Percentiles rank a stretch among this genome's conserved stretches.
Conservation (phyloP, 2,113 vertebrate species). For the Pachycephala philippinensis region DNA sequence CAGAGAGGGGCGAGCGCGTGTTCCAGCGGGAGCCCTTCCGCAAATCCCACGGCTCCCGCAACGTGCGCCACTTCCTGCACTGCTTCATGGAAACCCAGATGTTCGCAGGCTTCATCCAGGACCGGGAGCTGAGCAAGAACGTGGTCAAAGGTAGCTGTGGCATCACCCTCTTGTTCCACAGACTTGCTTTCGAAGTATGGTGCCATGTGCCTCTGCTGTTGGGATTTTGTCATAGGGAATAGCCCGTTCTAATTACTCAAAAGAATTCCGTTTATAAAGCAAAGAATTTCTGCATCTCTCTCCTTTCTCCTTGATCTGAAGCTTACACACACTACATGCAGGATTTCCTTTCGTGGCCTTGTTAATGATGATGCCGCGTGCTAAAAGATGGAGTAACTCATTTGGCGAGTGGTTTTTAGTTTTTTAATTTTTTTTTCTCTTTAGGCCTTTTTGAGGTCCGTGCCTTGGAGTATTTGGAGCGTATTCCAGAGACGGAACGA, state of each 20-base stretch:
- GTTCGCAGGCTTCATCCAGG: conserved; percentile 97
- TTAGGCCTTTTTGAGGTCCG: conserved; percentile 92
- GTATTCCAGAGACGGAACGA: conserved; percentile 81
- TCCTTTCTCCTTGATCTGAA: not conserved
- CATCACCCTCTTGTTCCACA: not conserved
- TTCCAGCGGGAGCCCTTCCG: conserved; percentile 90
- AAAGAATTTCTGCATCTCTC: not conserved
- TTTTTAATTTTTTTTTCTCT: not conserved
- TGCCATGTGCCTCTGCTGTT: not conserved
- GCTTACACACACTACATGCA: rapidly evolving
- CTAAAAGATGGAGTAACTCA: not conserved
- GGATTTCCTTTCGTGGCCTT: not conserved
- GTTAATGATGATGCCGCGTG: not conserved
- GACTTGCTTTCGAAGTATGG: not conserved
- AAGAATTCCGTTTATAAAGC: not conserved
- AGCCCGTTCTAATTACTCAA: not conserved
- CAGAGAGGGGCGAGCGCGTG: conserved; percentile 75
- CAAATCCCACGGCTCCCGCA: conserved; percentile 87
- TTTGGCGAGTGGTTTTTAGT: not conserved
- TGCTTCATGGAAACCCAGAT: conserved; percentile 98
- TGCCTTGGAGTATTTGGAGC: conserved; percentile 86
- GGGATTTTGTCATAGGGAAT: rapidly evolving
- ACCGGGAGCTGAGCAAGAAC: conserved; percentile 89
- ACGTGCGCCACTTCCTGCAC: conserved; percentile 88
- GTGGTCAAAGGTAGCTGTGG: conserved; percentile 79